A percentile compares a stretch with the other conserved stretches of the same genome.
phyloP scores from a whole-genome alignment of 2,888 invertebrate genomes.

The Synanthedon formicaeformis region DNA sequence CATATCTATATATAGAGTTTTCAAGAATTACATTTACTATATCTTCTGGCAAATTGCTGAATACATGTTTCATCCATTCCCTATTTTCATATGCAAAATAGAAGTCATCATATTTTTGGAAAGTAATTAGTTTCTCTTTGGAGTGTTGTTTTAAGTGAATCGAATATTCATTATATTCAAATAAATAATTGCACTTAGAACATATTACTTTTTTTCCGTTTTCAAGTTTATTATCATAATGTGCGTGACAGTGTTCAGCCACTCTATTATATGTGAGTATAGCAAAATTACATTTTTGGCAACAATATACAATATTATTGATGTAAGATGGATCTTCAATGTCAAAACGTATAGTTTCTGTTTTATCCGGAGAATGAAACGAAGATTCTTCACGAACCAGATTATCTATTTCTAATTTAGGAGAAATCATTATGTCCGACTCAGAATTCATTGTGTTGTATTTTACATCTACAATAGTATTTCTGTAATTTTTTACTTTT shows the following conservation, averaged over 20 bases:
- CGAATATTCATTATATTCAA: constrained; percentile 18
- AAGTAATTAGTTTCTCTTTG: constrained; percentile 9
- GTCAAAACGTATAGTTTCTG: background rate
- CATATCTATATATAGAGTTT: constrained; percentile 37
- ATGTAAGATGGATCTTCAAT: background rate
- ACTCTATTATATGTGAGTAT: constrained; percentile 37
- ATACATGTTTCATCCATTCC: constrained; percentile 39
- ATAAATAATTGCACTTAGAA: constrained; percentile 20
- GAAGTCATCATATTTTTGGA: constrained; percentile 32
- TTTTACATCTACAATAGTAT: background rate
- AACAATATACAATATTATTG: constrained; percentile 21
- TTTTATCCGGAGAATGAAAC: background rate
- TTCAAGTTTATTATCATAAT: constrained; percentile 18
- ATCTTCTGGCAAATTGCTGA: constrained; percentile 20
- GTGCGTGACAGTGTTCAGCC: constrained; percentile 43
- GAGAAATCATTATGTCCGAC: background rate
- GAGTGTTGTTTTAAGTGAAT: constrained; percentile 21
- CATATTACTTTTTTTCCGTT: constrained; percentile 15
- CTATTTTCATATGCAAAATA: constrained; percentile 30
- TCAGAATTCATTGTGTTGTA: background rate
- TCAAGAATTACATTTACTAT: constrained; percentile 19
- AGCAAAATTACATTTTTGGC: constrained; percentile 30
- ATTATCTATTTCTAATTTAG: background rate
- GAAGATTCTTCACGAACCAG: background rate
- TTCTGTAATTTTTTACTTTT: background rate